Base-by-base conservation (phyloP, 2,888 invertebrate species). In the Volucella zonaria region DNA sequence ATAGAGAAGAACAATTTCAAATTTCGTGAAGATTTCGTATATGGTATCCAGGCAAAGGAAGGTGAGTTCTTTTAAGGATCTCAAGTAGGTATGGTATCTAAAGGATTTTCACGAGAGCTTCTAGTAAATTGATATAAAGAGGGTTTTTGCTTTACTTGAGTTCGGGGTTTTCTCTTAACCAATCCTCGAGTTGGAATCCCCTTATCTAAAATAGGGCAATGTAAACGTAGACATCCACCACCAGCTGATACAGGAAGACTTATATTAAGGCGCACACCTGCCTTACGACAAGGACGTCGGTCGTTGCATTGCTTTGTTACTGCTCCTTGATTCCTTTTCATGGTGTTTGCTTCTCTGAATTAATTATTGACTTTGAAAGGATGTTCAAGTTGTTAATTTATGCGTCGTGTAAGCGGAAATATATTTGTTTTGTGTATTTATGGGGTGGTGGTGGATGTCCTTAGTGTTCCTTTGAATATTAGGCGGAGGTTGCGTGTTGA, bases 91-190 rank as follows among this genome's bases (percentile, higher is more conserved):
- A 23, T 23, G 18, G 18, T 70, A 70, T 75, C 66, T 38, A 49
- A 79, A 75, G 38, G 64, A 62, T 64, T 70, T 64, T 58, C 51
- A 67, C 18, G 14, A 88, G 87, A 87, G 87, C 88, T 90, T 88
- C 88, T 88, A 88, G 89, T 88, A 90, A 90, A 90, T 89, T 89
- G 90, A 90, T 90, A 90, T 89, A 87, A 88, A 88, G 89, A 87
- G 90, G 89, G 87, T 89, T 89, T 76, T 62, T 51, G 62, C 58
- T 70, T 64, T 47, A 52, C 38, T 52, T 74, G 31, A 68, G 58
- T 70, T 70, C 31, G 42, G 67, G 38, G 67, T 66, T 40, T 73
- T 23, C 49, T 45, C 14, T 64, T 15, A 31, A 62, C 40, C 38
- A n/a, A 40, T 18, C n/a, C 8, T 10, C 14, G 31, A 12, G 42